A percentile compares a stretch with the other conserved stretches of the same genome.
Evolutionary conservation across 2,113 vertebrate species (phyloP).

Genomic region (Polypterus senegalus): DNA sequence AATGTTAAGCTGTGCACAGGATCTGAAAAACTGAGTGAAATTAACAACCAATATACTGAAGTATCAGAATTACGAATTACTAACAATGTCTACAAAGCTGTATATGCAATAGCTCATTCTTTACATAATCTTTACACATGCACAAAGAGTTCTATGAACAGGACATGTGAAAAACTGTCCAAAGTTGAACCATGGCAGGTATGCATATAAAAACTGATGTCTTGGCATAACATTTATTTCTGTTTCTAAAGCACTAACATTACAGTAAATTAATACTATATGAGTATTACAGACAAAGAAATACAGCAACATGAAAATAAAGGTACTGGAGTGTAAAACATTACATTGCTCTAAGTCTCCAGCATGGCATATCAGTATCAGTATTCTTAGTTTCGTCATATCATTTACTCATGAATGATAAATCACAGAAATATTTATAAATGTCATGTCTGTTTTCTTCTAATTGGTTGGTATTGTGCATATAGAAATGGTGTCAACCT

Average conservation of each 20-base stretch:
- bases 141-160: conserved; percentile 30
- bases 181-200: conserved; percentile 5
- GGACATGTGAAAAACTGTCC: conserved; percentile 24
- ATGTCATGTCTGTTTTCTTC: too few species aligned
- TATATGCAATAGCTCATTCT: background rate
- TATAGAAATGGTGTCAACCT: too few species aligned
- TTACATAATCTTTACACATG: conserved; percentile 14
- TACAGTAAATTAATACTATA: background rate
- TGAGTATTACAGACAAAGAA: too few species aligned
- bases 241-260: background rate
- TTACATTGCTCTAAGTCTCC: too few species aligned
- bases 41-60: background rate
- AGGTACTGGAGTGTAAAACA: background rate
- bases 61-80: background rate
- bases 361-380: too few species aligned
- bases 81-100: background rate
- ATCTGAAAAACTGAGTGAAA: too few species aligned
- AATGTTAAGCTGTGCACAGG: background rate
- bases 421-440: too few species aligned
- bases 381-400: too few species aligned
- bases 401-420: too few species aligned
- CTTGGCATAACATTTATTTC: background rate
- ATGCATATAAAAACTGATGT: background rate
- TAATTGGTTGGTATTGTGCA: too few species aligned
- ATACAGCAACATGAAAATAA: too few species aligned